Evolutionary conservation across 2,113 vertebrate species (phyloP).

Genomic region (Serilophus lunatus): DNA sequence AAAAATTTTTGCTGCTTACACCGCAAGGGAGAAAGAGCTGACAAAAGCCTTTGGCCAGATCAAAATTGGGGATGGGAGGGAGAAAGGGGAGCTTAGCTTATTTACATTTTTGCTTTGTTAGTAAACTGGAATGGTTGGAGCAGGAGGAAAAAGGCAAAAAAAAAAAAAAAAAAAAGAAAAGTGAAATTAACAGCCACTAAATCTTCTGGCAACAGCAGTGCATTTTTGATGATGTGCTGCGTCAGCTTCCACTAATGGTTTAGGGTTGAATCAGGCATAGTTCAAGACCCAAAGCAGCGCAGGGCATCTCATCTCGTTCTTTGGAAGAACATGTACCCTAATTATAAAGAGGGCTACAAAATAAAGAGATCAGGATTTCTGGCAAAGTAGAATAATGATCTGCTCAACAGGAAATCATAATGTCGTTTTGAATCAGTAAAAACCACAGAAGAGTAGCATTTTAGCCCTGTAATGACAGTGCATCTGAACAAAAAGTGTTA

Average conservation of each 20-base stretch:
- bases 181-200: constrained; percentile 58
- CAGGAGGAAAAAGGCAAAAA: not conserved
- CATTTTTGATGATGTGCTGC: constrained; percentile 55
- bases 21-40: constrained; percentile 66
- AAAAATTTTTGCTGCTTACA: constrained; percentile 56
- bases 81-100: constrained; percentile 51
- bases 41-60: constrained; percentile 65
- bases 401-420: not conserved
- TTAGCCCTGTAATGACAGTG: not conserved
- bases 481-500: not conserved
- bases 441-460: not conserved
- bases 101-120: constrained; percentile 81
- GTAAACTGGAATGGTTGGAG: constrained; percentile 60
- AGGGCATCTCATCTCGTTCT: not conserved
- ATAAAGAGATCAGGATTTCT: not conserved
- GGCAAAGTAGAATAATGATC: constrained; percentile 3
- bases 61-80: constrained; percentile 12
- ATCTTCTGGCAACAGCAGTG: constrained; percentile 54
- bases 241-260: constrained; percentile 57
- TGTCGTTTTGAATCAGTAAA: not conserved
- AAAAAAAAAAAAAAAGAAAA: not conserved
- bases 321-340: not conserved
- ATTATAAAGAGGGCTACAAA: not conserved
- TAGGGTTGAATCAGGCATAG: constrained; percentile 23
- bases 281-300: constrained; percentile 16